Base-by-base conservation (phyloP, 92 coral and sea anemone species). In the Actinernus sp. region DNA sequence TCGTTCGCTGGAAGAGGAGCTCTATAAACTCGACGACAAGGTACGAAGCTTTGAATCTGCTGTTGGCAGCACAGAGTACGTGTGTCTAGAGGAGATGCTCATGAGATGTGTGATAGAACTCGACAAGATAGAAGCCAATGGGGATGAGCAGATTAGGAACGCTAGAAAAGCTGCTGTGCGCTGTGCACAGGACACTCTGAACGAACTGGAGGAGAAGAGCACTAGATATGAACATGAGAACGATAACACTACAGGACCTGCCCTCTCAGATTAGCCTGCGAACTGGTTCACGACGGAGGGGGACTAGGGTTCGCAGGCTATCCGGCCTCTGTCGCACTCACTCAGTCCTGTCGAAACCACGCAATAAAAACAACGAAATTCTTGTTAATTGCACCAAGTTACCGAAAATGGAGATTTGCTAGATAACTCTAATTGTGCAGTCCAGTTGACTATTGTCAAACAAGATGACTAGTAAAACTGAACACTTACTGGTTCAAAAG, bases 81-180 rank as follows among this genome's bases (percentile, higher is more conserved):
- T 85, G 47, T 32, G 44, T 34, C 75, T 90, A 1, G 90, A 87
- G 66, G 96, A 90, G 38, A 32, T 56, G 18, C 78, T 90, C 17
- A 90, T 82, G 68, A 64, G 74, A 49, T 55, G 69, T 31, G 28
- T 90, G 26, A 78, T 90, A 70, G 89, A 63, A 12, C 46, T 90
- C 30, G 96, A 90, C 39, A 66, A 63, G 13, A 80, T 90, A 10
- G 86, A 90, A 13, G 68, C 96, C 5, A 79, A 75, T 31, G 88
- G 82, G 4, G 45, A 55, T 61, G 87, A 70, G 25, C 26, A 4
- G 12, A 76, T 90, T 14, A 65, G 96, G 3, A 50, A 53, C 31
- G 92, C 88, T 12, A 77, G 96, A 17, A 90, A 70, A 59, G 66
- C 68, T 19, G 92, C 74, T 0, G 92, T 90, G 2, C 70, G 53